These are phyloP conservation scores for Erpobdella octoculata DNA, from an alignment of 2,888 invertebrate genomes.

Conservation along the genomic window DNA sequence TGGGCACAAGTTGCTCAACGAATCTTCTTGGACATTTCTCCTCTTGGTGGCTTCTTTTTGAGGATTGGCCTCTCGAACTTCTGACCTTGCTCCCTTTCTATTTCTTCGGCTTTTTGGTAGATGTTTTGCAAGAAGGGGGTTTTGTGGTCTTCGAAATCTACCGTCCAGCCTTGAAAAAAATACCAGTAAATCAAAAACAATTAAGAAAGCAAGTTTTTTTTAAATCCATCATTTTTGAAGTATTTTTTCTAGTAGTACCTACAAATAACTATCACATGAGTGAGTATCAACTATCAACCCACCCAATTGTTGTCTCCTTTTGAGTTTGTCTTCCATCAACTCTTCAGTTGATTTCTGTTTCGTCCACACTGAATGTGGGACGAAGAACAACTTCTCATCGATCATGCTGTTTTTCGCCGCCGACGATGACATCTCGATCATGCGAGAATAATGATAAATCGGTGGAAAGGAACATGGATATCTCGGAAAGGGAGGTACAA, in stretches of 20 bases:
- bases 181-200: neutral
- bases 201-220: neutral
- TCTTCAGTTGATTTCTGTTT: conserved; percentile 47
- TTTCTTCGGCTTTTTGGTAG: conserved; percentile 21
- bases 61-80: conserved; percentile 23
- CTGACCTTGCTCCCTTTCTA: neutral
- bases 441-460: neutral
- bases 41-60: conserved; percentile 12
- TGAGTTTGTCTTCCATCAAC: conserved; percentile 43
- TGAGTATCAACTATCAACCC: neutral
- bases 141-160: conserved; percentile 50
- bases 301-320: conserved; percentile 43
- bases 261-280: neutral
- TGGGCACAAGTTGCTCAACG: too few relatives aligned
- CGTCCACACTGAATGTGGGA: conserved; percentile 49
- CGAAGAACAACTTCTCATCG: conserved; percentile 8
- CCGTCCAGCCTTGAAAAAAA: conserved; percentile 46
- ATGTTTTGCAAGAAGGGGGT: conserved; percentile 51
- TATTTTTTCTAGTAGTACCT: neutral
- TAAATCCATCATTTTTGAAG: neutral
- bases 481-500: neutral
- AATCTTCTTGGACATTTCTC: too few relatives aligned
- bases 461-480: neutral
- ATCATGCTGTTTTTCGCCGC: neutral
- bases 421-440: neutral